Base-by-base conservation (phyloP, 53 echinoderm and acorn worm genomes). In the Stichopus horrens region DNA sequence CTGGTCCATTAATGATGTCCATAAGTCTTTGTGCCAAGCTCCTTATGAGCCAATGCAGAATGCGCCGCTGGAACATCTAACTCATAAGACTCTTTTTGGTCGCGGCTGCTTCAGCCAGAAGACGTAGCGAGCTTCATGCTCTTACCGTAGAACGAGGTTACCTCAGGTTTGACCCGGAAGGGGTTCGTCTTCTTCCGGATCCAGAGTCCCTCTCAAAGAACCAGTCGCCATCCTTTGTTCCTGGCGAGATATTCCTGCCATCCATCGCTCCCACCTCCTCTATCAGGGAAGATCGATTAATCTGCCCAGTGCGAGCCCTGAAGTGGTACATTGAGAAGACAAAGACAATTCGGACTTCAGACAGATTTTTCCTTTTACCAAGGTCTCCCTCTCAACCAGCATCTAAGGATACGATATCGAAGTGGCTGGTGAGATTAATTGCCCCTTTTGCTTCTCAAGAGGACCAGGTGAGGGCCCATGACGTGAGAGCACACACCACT, bases 201-300 rank as follows among this genome's bases (percentile, higher is more conserved):
- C 20, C 73, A 3, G 67, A 52, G 7, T 86, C 22, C 73, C 9
- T 86, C 9, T 67, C 86, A 6, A 86, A 86, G 73, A 86, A 86
- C 53, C 86, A 86, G 66, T 7, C 71, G 5, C 73, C 22, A 20
- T 67, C 65, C 37, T 86, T 86, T 20, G 8, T 23, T 5, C 86
- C 86, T 5, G 23, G 9, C 10, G 65, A n/a, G 8, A 52, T 86
- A 2, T 76, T 76, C 51, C 9, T 88, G 57, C 88, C 76, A 6
- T 4, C 76, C 13, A 23, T 88, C n/a, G 4, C 9, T 2, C 5
- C 9, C 5, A 21, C 76, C n/a, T 53, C 88, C 7, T 53, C 54
- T 0, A 51, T 23, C 22, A 18, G 9, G 4, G 88, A 76, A 6
- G 88, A 88, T 9, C 13, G 63, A 9, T 23, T 76, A 5, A 18